Evolutionary conservation across 2,888 invertebrate species (phyloP), one percentile per base, ranked within the genome.

Genomic region (Phyllotreta cruciferae): DNA sequence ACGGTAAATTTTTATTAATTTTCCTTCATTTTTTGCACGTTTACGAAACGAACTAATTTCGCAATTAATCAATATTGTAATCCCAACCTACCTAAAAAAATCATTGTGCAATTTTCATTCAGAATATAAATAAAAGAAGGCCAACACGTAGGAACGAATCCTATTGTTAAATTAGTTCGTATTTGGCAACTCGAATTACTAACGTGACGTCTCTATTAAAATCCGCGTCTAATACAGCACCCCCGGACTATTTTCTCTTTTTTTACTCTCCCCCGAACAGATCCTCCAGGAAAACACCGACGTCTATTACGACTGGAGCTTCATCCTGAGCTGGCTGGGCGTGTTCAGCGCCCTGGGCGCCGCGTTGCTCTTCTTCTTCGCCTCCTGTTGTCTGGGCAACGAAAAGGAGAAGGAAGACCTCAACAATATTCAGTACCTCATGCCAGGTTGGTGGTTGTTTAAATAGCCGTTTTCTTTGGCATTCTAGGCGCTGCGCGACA

Each of bases 371-470:
- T 92, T 93, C 86, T 88, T 92, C 85, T 88, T 90, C 73, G 90
- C 90, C 62, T 90, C 91, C 70, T 87, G 90, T 79, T 92, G 91
- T 81, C 85, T 93, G 74, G 86, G 88, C 79, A 88, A 87, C 81
- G 93, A 93, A 82, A 88, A 89, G 74, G 88, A 88, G 69, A 86
- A 87, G 72, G 90, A 90, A 78, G 86, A 86, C 77, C 87, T 90
- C 79, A 86, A 86, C 81, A 92, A 92, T 82, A 90, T 92, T 85
- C 92, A 92, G 83, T 93, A 93, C 86, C 90, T 93, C 78, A 92
- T 92, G 91, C 92, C 92, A 90, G 92, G 92, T 92, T 74, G 69
- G 72, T 72, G 68, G 58, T 52, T 61, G 44, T 62, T 14, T 41
- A 41, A 54, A 52, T 44, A 36, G 62, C 62, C 57, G 13, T 66